Evolutionary conservation across 2,797 vertebrate genomes (phyloP).

Genomic region (Cynopterus sphinx): DNA sequence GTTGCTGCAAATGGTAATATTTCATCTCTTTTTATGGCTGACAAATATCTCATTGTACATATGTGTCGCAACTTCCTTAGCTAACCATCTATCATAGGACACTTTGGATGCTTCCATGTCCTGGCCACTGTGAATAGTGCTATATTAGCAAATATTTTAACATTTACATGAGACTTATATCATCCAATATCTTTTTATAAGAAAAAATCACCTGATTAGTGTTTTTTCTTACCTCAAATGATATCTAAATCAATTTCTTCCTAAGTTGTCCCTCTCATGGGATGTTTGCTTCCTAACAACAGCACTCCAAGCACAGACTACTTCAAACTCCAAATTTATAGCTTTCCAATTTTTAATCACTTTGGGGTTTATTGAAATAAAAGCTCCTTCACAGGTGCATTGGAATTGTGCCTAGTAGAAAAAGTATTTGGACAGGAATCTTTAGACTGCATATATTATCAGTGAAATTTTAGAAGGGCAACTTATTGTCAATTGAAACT

Average conservation of each 20-base stretch:
- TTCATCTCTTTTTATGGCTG: too few species aligned
- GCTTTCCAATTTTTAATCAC: slow-evolving; percentile 55
- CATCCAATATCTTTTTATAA: slow-evolving; percentile 3
- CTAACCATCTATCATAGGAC: too few species aligned
- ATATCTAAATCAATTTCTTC: slow-evolving; percentile 34
- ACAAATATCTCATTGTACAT: too few species aligned
- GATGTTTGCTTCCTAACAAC: slow-evolving; percentile 27
- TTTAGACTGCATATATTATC: not conserved
- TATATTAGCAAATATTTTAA: slow-evolving; percentile 8
- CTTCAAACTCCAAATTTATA: slow-evolving; percentile 29
- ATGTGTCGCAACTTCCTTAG: too few species aligned
- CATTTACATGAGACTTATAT: not conserved
- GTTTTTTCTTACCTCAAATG: slow-evolving; percentile 15
- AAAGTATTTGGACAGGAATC: slow-evolving; percentile 32
- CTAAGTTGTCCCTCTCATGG: not conserved
- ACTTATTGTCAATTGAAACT: not conserved
- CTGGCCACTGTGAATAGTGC: too few species aligned
- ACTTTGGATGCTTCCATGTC: too few species aligned
- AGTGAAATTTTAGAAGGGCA: slow-evolving; percentile 7
- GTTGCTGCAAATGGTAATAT: too few species aligned
- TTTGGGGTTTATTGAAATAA: slow-evolving; percentile 53
- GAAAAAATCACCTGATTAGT: slow-evolving; percentile 1
- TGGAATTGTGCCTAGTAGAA: slow-evolving; percentile 44
- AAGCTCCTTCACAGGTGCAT: slow-evolving; percentile 48
- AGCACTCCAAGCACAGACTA: not conserved